phyloP scores from a whole-genome alignment of 2,113 vertebrate species.

The Pristiophorus japonicus region DNA sequence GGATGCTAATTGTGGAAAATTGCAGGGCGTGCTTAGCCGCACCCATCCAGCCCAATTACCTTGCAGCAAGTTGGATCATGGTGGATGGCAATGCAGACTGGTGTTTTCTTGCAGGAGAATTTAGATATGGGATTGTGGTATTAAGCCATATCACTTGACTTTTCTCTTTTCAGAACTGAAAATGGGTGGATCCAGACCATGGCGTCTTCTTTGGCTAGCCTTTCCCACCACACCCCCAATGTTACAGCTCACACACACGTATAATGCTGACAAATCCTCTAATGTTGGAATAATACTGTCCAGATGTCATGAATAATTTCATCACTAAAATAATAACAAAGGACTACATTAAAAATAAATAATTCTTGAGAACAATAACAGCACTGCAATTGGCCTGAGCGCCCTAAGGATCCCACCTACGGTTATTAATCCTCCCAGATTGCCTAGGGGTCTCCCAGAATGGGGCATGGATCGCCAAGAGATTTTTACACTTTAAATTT shows the following conservation, averaged over 20 bases:
- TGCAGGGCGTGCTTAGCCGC: background rate
- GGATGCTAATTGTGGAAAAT: background rate
- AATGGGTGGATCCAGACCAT: too few relatives aligned
- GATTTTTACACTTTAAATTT: too few relatives aligned
- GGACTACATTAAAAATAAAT: background rate
- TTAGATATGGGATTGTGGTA: too few relatives aligned
- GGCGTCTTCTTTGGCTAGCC: background rate
- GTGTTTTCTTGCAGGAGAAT: too few relatives aligned
- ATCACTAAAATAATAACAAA: background rate
- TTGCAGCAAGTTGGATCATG: background rate
- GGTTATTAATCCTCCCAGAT: too few relatives aligned
- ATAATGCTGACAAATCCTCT: background rate
- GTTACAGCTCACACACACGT: background rate
- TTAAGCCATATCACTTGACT: too few relatives aligned
- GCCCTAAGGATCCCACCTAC: background rate
- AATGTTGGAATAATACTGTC: background rate
- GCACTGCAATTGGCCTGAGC: background rate
- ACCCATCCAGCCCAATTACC: background rate
- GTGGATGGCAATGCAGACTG: too few relatives aligned
- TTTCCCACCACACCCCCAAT: background rate
- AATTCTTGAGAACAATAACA: background rate
- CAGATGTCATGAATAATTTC: background rate
- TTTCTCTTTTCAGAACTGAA: too few relatives aligned
- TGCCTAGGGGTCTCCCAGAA: too few relatives aligned
- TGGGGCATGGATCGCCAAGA: too few relatives aligned